Conservation (phyloP, 64 coral and sea anemone genomes). For the Exaiptasia diaphana region DNA sequence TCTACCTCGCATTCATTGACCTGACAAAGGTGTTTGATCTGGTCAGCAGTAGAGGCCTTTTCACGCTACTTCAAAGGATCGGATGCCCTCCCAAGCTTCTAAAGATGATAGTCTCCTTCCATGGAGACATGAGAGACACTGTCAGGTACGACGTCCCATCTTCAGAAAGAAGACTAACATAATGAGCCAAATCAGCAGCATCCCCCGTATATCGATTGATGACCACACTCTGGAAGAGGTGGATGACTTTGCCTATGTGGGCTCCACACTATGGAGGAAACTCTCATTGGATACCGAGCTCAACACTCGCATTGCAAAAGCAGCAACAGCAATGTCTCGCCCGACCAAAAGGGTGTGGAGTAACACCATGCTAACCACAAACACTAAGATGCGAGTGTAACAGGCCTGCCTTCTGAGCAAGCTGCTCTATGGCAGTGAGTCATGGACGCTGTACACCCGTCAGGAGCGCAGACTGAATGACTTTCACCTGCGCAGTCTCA, state of each 20-base stretch:
- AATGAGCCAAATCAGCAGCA: constrained; percentile 15
- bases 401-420: constrained; percentile 9
- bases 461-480: background rate
- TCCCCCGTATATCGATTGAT: constrained; percentile 3
- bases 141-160: background rate
- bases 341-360: constrained; percentile 5
- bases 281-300: background rate
- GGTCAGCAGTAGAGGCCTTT: background rate
- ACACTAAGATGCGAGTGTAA: background rate
- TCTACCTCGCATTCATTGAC: constrained; percentile 4
- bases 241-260: background rate
- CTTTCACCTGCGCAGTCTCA: background rate
- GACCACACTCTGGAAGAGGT: constrained; percentile 17
- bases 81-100: constrained; percentile 21
- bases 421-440: constrained; percentile 28
- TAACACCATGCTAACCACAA: constrained; percentile 6
- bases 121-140: too few species aligned
- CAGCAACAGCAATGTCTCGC: background rate
- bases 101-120: background rate
- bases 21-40: constrained; percentile 5
- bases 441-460: background rate
- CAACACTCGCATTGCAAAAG: background rate
- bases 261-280: background rate
- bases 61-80: background rate
- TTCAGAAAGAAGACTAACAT: too few species aligned